These are phyloP conservation scores for Synergus gifuensis DNA, from an alignment of 2,888 invertebrate species.

Conservation along the genomic window DNA sequence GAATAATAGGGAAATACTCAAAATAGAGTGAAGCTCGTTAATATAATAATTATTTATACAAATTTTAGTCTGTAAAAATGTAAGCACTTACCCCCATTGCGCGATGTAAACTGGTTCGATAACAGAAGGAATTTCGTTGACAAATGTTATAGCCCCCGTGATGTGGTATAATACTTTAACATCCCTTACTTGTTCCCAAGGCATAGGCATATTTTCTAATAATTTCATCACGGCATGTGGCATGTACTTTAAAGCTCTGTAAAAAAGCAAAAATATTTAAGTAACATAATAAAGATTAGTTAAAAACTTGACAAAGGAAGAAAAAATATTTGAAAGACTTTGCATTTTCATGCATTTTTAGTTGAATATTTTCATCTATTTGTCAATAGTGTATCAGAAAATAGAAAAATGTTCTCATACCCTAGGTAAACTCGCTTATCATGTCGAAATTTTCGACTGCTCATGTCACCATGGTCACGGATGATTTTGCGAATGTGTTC, in stretches of 20 bases:
- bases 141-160: conserved; percentile 99
- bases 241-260: conserved; percentile 98
- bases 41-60: background rate
- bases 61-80: conserved; percentile 23
- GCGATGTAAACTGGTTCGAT: conserved; percentile 99
- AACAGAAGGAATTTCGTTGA: conserved; percentile 99
- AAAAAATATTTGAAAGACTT: background rate
- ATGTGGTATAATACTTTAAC: conserved; percentile 99
- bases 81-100: conserved; percentile 93
- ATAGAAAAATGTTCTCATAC: conserved; percentile 74
- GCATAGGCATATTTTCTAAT: conserved; percentile 99
- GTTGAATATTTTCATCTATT: background rate
- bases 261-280: conserved; percentile 54
- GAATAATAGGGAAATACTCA: no score
- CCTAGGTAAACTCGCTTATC: conserved; percentile 99
- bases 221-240: conserved; percentile 99
- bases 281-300: background rate
- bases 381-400: background rate
- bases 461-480: conserved; percentile 99
- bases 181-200: conserved; percentile 99
- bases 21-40: no score
- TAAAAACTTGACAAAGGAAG: background rate
- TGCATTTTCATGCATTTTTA: background rate
- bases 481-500: conserved; percentile 99
- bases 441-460: conserved; percentile 98